A percentile compares a stretch with the other conserved stretches of the same genome.
phyloP scores from a whole-genome alignment of 2,888 invertebrate species.

The Galeruca laticollis region DNA sequence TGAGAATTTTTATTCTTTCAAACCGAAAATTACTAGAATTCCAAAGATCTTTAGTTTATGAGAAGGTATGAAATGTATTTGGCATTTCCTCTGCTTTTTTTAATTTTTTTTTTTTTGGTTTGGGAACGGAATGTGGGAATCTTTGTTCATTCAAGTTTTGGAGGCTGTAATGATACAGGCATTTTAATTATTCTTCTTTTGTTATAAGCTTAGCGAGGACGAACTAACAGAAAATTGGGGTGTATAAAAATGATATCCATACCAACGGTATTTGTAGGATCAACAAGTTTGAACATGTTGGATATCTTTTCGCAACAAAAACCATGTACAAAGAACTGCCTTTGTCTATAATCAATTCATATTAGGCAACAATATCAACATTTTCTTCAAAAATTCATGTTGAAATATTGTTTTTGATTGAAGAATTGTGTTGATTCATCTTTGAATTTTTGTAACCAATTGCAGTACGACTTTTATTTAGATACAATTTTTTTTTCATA shows the following conservation, averaged over 20 bases:
- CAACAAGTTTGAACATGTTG: background rate
- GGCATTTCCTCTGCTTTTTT: slow-evolving; percentile 34
- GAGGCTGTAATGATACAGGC: slow-evolving; percentile 16
- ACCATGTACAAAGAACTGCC: background rate
- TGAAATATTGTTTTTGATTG: too few relatives aligned
- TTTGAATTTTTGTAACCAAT: too few relatives aligned
- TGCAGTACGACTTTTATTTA: too few relatives aligned
- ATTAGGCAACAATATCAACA: too few relatives aligned
- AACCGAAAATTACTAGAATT: slow-evolving; percentile 3
- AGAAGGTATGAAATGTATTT: slow-evolving; percentile 34
- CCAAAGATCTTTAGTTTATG: slow-evolving; percentile 6
- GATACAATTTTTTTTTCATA: too few relatives aligned
- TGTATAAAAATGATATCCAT: background rate
- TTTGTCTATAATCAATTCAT: too few relatives aligned
- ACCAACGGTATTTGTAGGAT: background rate
- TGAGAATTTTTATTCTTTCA: background rate
- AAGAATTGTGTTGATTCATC: too few relatives aligned
- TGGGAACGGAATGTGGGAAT: slow-evolving; percentile 31
- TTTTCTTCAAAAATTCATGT: too few relatives aligned
- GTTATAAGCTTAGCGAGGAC: background rate
- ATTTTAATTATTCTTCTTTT: slow-evolving; percentile 30
- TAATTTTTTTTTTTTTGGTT: slow-evolving; percentile 23
- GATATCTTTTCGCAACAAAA: background rate
- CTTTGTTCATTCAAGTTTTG: slow-evolving; percentile 30
- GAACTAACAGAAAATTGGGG: background rate